These are phyloP conservation scores for Drosophila hydei DNA, from an alignment of 1,140 invertebrate genomes.

Conservation along the genomic window DNA sequence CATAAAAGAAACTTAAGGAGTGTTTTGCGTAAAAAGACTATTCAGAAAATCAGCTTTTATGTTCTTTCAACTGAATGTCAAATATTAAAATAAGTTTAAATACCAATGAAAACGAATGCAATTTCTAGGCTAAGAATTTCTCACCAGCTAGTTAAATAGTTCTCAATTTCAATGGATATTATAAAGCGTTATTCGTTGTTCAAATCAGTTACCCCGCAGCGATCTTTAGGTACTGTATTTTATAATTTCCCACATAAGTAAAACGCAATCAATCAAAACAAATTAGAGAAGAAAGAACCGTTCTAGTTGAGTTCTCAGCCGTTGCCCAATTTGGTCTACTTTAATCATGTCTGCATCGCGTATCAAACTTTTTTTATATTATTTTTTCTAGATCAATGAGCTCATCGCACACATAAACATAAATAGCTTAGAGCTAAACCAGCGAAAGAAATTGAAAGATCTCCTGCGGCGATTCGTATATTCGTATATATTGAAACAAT, in stretches of 20 bases:
- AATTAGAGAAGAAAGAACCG: neutral
- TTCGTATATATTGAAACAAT: constrained; percentile 4
- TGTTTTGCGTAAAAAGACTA: too few species aligned
- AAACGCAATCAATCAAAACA: constrained; percentile 4
- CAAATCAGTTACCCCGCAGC: neutral
- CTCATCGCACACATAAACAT: constrained; percentile 14
- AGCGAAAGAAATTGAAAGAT: constrained; percentile 23
- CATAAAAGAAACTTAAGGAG: too few species aligned
- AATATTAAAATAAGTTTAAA: too few species aligned
- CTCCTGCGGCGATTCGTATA: constrained; percentile 18
- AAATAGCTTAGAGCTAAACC: constrained; percentile 9
- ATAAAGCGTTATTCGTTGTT: too few species aligned
- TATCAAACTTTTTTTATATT: neutral
- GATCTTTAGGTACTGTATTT: neutral
- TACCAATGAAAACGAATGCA: too few species aligned
- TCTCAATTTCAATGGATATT: too few species aligned
- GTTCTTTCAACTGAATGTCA: too few species aligned
- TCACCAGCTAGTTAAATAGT: too few species aligned
- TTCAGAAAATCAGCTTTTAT: too few species aligned
- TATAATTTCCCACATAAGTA: neutral
- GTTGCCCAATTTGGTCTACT: neutral
- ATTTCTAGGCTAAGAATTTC: too few species aligned
- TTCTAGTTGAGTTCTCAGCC: constrained; percentile 1
- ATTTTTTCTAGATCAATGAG: constrained; percentile 25
- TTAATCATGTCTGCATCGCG: neutral